Evolutionary conservation across 2,797 vertebrate genomes (phyloP), one percentile per base, ranked within the genome.

Genomic region (Sorex maritimensis): DNA sequence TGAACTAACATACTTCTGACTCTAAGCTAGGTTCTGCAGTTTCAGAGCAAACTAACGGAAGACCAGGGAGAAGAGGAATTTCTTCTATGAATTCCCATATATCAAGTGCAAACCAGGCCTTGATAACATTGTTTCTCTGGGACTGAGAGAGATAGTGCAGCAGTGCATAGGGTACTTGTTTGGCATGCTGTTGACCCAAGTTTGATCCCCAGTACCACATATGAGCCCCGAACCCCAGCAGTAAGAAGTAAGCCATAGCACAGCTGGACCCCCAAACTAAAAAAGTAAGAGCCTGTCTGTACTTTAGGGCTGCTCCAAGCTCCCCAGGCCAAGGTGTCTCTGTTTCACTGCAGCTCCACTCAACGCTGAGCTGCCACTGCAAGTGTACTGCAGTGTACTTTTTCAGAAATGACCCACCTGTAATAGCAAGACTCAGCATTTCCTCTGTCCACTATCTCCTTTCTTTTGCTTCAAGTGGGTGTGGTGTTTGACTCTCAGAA

Each of bases 11-110:
- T 72, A 73, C 67, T 77, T 0, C 74, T 85, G 28, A 68, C 91
- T 88, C 82, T 81, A 79, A 87, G 5, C 28, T 65, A 81, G 88
- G 10, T 85, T 94, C 13, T 75, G 5, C 68, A 87, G 88, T 96
- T 94, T 95, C 30, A 89, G 52, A 90, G 34, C 69, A 67, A 46
- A 52, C 30, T 14, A 81, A 78, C 19, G 28, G 81, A 95, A 91
- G 26, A 23, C 85, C 7, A 52, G 49, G 49, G 49, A 52, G 49
- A 52, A 52, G 44, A 71, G 77, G 44, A 85, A 30, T 61, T 80
- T 88, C 21, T 79, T 86, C n/a, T 21, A 21, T 74, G 77, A 81
- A 46, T 55, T 5, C 7, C 58, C 15, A 15, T 4, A 61, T 61
- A 61, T 28, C 41, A 9, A 41, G 5, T 74, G 55, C 78, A 44